These are phyloP conservation scores for Oophaga pumilio DNA, from an alignment of 2,113 vertebrate genomes.

Conservation along the genomic window DNA sequence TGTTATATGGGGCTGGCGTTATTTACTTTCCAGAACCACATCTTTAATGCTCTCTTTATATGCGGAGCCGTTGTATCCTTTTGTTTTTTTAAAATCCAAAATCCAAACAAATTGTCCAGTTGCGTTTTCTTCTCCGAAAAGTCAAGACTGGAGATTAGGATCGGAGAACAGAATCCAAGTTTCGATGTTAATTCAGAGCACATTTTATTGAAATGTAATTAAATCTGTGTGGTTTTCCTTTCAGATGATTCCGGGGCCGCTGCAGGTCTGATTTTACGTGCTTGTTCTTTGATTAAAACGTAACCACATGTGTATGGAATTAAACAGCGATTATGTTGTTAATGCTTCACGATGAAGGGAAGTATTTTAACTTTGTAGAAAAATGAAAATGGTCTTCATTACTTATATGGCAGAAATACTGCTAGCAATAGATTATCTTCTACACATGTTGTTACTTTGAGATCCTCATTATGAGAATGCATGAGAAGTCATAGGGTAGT, in stretches of 20 bases:
- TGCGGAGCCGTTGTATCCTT: conserved; percentile 87
- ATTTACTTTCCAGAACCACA: conserved; percentile 81
- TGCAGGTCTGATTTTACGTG: conserved; percentile 17
- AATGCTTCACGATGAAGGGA: conserved; percentile 24
- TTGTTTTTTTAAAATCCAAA: conserved; percentile 42
- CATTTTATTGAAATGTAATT: conserved; percentile 34
- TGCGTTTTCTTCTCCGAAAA: not conserved
- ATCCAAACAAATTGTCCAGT: not conserved
- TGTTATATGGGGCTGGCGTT: conserved; percentile 84
- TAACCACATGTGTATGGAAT: conserved; percentile 20
- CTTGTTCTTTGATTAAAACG: conserved; percentile 30
- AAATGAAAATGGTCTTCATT: not conserved
- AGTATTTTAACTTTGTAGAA: conserved; percentile 2
- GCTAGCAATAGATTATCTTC: not conserved
- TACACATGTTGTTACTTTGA: not conserved
- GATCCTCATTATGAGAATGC: not conserved
- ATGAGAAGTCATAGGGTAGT: not conserved
- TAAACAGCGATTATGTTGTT: conserved; percentile 17
- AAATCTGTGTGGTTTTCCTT: conserved; percentile 13
- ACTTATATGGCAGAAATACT: not conserved
- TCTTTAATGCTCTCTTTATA: conserved; percentile 82
- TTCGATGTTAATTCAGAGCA: not conserved
- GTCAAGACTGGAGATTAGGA: conserved; percentile 16
- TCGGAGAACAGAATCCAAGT: conserved; percentile 12
- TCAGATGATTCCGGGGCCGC: conserved; percentile 1